Evolutionary conservation across 2,797 vertebrate species (phyloP).

Genomic region (Rhinichthys osculus): DNA sequence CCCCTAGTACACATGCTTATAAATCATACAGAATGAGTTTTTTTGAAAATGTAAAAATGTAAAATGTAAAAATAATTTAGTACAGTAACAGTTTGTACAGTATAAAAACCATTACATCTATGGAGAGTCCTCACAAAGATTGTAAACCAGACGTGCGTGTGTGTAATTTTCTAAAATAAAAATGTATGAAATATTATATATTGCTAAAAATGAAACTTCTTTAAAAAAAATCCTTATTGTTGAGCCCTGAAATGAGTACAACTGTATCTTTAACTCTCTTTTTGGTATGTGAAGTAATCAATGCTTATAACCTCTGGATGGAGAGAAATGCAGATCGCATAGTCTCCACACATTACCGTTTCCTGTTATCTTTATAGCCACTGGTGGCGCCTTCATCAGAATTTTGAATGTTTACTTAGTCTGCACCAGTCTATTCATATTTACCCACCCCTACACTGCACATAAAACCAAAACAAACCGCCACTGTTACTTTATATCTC

Average conservation of each 20-base stretch:
- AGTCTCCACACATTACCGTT: not conserved
- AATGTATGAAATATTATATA: not conserved
- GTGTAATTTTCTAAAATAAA: not conserved
- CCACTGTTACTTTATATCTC: not conserved
- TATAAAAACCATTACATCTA: too few species aligned
- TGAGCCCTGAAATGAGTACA: not conserved
- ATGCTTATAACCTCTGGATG: not conserved
- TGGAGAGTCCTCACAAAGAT: too few species aligned
- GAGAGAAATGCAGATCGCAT: not conserved
- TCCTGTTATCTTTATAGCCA: conserved; percentile 7
- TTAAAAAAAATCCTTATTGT: not conserved
- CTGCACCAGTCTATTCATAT: not conserved
- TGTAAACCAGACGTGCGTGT: not conserved
- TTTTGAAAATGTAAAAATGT: too few species aligned
- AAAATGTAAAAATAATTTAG: too few species aligned
- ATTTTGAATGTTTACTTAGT: not conserved
- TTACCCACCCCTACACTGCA: not conserved
- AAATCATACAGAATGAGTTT: too few species aligned
- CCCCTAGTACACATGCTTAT: too few species aligned
- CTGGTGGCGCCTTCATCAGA: not conserved
- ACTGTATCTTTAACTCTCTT: not conserved
- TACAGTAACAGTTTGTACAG: too few species aligned
- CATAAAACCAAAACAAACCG: not conserved
- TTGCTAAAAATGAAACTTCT: not conserved
- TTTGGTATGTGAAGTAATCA: not conserved